These are phyloP conservation scores for Sylvicapra grimmia DNA, from an alignment of 2,113 vertebrate species.

Conservation along the genomic window DNA sequence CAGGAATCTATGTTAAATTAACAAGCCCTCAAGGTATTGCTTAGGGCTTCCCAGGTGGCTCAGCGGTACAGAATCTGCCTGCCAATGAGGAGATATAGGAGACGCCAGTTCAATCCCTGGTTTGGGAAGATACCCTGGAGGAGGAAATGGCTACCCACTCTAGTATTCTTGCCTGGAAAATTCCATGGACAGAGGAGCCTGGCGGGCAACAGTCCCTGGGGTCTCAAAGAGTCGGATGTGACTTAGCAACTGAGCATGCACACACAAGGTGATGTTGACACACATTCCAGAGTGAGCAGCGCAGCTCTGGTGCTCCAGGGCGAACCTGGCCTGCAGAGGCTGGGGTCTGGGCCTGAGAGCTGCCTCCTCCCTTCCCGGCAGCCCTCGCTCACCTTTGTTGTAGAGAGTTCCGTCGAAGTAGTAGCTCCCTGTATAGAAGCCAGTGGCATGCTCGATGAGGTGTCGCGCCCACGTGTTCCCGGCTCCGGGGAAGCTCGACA, in stretches of 20 bases:
- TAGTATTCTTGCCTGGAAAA: not conserved
- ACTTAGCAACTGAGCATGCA: not conserved
- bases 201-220: not conserved
- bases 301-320: not conserved
- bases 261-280: not conserved
- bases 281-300: not conserved
- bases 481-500: constrained; percentile 95
- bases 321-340: not conserved
- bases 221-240: not conserved
- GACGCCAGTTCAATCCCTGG: accelerated
- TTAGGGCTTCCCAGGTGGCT: not conserved
- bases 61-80: not conserved
- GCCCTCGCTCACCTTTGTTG: constrained; percentile 86
- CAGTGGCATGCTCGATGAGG: constrained; percentile 93
- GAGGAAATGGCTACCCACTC: not conserved
- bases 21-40: not conserved
- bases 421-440: constrained; percentile 97
- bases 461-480: constrained; percentile 97
- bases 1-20: not conserved
- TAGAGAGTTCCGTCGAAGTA: constrained; percentile 96
- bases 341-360: accelerated
- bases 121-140: not conserved
- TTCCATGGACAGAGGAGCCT: not conserved
- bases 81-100: not conserved
- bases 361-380: accelerated